Conservation (phyloP, 2,888 invertebrate species). For the Urechis unicinctus region DNA sequence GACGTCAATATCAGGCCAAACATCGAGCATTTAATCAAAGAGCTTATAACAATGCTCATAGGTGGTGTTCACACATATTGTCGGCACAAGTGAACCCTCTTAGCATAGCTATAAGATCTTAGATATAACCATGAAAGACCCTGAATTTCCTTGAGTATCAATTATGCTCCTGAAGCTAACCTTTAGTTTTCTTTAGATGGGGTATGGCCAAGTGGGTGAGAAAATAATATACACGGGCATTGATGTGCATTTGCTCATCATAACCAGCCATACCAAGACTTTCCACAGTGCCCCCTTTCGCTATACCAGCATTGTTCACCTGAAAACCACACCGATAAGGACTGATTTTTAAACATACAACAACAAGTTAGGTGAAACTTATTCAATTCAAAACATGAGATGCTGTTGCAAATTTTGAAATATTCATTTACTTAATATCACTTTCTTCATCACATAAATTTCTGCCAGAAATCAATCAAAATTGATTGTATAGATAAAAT, state of each 20-base stretch:
- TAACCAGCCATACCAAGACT: not conserved
- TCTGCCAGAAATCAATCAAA: not conserved
- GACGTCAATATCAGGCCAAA: no score
- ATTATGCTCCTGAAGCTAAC: not conserved
- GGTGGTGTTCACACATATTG: no score
- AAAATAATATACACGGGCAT: not conserved
- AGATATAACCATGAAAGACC: no score
- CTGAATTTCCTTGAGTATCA: not conserved
- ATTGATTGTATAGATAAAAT: no score
- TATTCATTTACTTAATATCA: not conserved
- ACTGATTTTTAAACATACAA: no score
- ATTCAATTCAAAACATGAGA: no score
- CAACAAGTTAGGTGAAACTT: no score
- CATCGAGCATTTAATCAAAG: no score
- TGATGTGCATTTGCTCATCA: not conserved
- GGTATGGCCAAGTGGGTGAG: not conserved
- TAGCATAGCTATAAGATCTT: no score
- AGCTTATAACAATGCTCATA: no score
- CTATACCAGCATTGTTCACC: slow-evolving; percentile 2
- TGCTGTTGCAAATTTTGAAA: not conserved
- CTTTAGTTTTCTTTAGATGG: slow-evolving; percentile 2
- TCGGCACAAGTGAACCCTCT: no score
- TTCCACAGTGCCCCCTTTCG: not conserved
- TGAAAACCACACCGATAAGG: not conserved
- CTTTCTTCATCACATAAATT: not conserved